A percentile compares a stretch with the other conserved stretches of the same genome.
Evolutionary conservation across 2,113 vertebrate genomes (phyloP).

Genomic region (Hoplias malabaricus): DNA sequence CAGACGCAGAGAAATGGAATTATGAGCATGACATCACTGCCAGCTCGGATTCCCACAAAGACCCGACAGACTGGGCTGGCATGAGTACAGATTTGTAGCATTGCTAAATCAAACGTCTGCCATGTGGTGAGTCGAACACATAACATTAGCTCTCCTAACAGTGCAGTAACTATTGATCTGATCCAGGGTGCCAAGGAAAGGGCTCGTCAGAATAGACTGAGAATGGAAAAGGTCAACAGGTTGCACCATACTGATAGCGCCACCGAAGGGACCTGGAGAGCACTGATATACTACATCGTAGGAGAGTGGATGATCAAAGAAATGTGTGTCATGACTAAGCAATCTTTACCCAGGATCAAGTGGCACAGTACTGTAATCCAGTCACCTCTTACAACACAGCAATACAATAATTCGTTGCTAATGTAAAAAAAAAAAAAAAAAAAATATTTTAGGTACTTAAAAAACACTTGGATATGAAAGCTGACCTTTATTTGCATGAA

Average conservation of each 20-base stretch:
- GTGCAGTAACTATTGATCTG: slow-evolving; percentile 74
- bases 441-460: too few species aligned
- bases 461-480: too few species aligned
- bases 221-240: slow-evolving; percentile 48
- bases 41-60: slow-evolving; percentile 66
- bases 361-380: neutral
- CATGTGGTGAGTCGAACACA: slow-evolving; percentile 28
- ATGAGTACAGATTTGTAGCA: slow-evolving; percentile 67
- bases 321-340: slow-evolving; percentile 28
- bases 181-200: slow-evolving; percentile 62
- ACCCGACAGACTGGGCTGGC: slow-evolving; percentile 62
- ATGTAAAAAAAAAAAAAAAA: too few species aligned
- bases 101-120: slow-evolving; percentile 62
- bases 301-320: slow-evolving; percentile 22
- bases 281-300: slow-evolving; percentile 25
- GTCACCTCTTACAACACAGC: neutral
- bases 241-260: slow-evolving; percentile 38
- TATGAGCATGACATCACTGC: slow-evolving; percentile 75
- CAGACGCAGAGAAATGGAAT: slow-evolving; percentile 64
- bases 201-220: slow-evolving; percentile 45
- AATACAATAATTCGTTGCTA: neutral
- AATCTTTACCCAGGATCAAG: neutral
- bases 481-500: too few species aligned
- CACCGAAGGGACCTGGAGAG: slow-evolving; percentile 26
- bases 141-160: slow-evolving; percentile 59